Evolutionary conservation across 2,888 invertebrate genomes (phyloP), one percentile per base, ranked within the genome.

Genomic region (Oxycera nigricornis): DNA sequence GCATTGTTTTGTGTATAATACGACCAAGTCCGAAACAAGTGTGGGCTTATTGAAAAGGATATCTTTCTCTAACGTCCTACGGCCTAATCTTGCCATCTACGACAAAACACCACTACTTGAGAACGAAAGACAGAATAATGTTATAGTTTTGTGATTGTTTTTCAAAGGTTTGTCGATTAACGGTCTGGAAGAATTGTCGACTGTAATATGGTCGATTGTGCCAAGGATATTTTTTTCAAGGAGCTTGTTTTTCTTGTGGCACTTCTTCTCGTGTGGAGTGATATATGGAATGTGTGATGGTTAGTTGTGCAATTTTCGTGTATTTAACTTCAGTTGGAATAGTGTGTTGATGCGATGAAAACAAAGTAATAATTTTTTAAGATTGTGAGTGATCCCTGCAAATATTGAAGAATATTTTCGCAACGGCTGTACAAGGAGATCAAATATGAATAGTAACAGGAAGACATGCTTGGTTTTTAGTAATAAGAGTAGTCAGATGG

Each of bases 1-100:
- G 75, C 75, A 68, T 73, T 73, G 61, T 68, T 73, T 75, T 73
- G 73, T 30, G 67, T 67, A 52, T 75, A 68, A 73, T 75, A 59
- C 46, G 73, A 31, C 72, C 26, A 46, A 14, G 14, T 14, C 39
- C 14, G 39, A 7, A 39, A 39, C 14, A 39, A 9, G 39, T 9
- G 39, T 14, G 14, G 7, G 39, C 39, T 7, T 9, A 26, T 4
- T 26, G 46, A 67, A 30, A 67, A 41, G 41, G 46, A 67, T 55
- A 22, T 59, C 4, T 59, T 55, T 55, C 24, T 55, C 24, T 55
- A 22, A 2, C 1, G 55, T 50, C 17, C 22, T 24, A 9, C 11
- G 3, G 11, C 55, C 24, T 55, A 6, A 4, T 6, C 7, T 55
- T 4, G 22, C 7, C 39, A 9, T 22, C 6, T 55, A 24, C 55